Evolutionary conservation across 1,140 invertebrate species (phyloP).

Genomic region (Pectinophora gossypiella): DNA sequence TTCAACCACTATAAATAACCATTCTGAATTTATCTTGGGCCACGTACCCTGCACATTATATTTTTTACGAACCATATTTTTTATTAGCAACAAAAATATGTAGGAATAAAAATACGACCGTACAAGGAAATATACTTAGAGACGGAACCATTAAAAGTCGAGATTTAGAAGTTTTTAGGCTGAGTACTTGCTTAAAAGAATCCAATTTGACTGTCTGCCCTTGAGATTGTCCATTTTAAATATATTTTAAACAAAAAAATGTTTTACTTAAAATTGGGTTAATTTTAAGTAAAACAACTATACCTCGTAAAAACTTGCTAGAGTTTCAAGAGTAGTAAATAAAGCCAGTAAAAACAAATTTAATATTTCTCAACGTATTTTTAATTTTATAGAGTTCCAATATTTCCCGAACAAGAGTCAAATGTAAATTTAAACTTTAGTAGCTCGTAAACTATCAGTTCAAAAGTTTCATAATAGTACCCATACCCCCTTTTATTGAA

Average conservation of each 20-base stretch:
- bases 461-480: neutral
- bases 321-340: no score
- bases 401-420: neutral
- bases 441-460: neutral
- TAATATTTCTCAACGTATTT: neutral
- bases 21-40: neutral
- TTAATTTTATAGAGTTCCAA: neutral
- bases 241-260: no score
- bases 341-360: no score
- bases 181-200: no score
- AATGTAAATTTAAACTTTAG: slow-evolving; percentile 1
- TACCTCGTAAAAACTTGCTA: no score
- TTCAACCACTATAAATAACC: slow-evolving; percentile 3
- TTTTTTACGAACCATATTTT: slow-evolving; percentile 2
- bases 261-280: no score
- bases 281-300: no score
- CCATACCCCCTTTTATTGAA: no score
- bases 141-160: neutral
- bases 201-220: no score
- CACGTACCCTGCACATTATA: neutral
- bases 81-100: slow-evolving; percentile 3
- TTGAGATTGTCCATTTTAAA: no score
- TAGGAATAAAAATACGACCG: neutral
- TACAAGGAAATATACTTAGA: slow-evolving; percentile 1
- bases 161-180: neutral